Conservation (phyloP, 92 coral and sea anemone genomes). For the Bergia sp. region DNA sequence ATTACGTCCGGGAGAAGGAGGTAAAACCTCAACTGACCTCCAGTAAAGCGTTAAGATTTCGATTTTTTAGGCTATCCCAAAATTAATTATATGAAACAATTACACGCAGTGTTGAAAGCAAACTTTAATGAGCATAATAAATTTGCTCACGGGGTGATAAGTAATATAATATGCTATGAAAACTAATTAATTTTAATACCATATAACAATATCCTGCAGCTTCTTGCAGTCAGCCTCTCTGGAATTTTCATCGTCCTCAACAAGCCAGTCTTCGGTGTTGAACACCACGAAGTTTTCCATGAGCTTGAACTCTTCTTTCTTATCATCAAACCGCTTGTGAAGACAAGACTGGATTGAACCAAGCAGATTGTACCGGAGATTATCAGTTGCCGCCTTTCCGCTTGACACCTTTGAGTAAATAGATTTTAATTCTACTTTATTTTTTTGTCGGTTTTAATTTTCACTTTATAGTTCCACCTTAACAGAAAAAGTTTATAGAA, state of each 20-base stretch:
- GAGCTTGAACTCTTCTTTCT: constrained; percentile 19
- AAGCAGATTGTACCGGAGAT: no score
- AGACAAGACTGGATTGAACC: no score
- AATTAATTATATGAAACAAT: constrained; percentile 36
- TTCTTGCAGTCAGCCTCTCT: constrained; percentile 44
- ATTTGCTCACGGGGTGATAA: constrained; percentile 39
- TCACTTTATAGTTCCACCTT: neutral
- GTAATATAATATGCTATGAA: neutral
- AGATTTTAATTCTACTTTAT: no score
- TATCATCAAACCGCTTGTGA: neutral
- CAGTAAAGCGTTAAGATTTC: constrained; percentile 37
- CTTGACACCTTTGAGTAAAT: no score
- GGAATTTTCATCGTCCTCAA: constrained; percentile 38
- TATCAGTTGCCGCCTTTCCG: no score
- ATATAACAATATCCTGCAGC: constrained; percentile 44
- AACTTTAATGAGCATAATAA: constrained; percentile 36
- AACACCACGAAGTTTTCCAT: constrained; percentile 36
- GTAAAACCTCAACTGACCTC: constrained; percentile 32
- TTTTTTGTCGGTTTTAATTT: neutral
- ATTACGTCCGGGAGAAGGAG: constrained; percentile 30
- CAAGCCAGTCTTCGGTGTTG: constrained; percentile 46
- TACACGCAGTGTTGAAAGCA: constrained; percentile 41
- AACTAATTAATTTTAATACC: constrained; percentile 28
- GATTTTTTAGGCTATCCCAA: constrained; percentile 28
- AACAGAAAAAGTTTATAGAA: constrained; percentile 17